A percentile compares a stretch with the other conserved stretches of the same genome.
These are phyloP conservation scores for Drosophila aff. DNA, from an alignment of 1,140 invertebrate genomes.

Conservation along the genomic window DNA sequence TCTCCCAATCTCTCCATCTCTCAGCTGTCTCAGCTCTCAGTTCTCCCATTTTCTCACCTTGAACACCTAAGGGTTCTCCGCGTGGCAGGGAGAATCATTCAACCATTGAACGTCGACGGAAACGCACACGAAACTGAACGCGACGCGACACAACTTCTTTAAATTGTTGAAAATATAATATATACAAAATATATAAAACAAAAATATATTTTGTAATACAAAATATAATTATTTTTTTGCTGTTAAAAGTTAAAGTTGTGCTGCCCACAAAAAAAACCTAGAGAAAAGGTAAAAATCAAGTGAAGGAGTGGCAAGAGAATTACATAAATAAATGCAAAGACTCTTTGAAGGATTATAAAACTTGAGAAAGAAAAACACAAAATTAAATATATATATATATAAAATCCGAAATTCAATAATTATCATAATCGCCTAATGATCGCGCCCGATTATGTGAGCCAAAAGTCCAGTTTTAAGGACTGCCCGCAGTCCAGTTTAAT, in stretches of 20 bases:
- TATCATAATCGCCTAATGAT: not conserved
- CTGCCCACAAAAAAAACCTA: constrained; percentile 21
- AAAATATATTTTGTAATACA: not conserved
- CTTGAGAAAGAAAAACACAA: no score
- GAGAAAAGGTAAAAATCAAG: constrained; percentile 35
- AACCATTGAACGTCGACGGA: constrained; percentile 9
- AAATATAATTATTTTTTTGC: constrained; percentile 18
- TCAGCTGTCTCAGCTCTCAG: not conserved
- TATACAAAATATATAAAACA: not conserved
- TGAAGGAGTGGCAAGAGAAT: not conserved
- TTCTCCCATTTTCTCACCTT: constrained; percentile 11
- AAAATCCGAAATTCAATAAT: not conserved
- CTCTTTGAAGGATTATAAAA: not conserved
- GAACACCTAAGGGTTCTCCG: constrained; percentile 23
- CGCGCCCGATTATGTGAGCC: constrained; percentile 11
- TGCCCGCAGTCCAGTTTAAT: constrained; percentile 44
- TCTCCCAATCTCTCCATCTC: not conserved
- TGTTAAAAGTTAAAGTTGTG: constrained; percentile 18
- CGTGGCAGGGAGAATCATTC: constrained; percentile 12
- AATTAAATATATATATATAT: not conserved
- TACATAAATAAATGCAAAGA: not conserved
- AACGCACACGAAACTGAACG: constrained; percentile 14
- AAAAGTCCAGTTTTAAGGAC: constrained; percentile 29
- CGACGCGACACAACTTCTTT: not conserved
- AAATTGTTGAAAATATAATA: no score